Base-by-base conservation (phyloP, 1,140 invertebrate genomes). In the Drosophila littoralis region DNA sequence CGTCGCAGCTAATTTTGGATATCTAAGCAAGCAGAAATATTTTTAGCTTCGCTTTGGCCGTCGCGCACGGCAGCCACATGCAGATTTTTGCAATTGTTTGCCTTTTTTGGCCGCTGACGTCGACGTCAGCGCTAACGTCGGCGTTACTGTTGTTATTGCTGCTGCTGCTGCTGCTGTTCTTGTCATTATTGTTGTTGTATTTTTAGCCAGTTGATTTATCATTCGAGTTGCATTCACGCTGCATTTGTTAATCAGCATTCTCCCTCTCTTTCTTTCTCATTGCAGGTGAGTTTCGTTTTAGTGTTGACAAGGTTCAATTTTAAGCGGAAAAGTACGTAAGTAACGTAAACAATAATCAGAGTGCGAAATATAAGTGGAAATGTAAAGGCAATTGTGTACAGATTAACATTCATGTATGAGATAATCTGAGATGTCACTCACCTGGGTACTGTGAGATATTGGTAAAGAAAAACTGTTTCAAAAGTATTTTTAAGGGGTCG, bases 11-110 rank as follows among this genome's bases (percentile, higher is more conserved):
- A 89, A 88, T 88, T 88, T 88, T 88, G 83, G 83, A 88, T 88
- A 82, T 88, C 83, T 80, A 89, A 89, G 83, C 83, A 80, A 79
- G 66, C 69, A 70, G 48, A 89, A 88, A 89, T 88, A 88, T 88
- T 88, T 88, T 89, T 88, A 88, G 84, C 72, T 83, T 55, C 58
- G 68, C 60, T 74, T 68, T 60, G 15, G 46, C 51, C 51, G 65
- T 8, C 81, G 77, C 50, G 2, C 48, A 60, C 74, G 70, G 51
- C 57, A 76, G 69, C 61, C 71, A 77, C 80, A 89, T 88, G 83
- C 83, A 88, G 84, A 88, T 89, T 83, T 88, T 88, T 88, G 80
- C 83, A 88, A 89, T 89, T 89, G 83, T 83, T 88, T 80, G 83
- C 83, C 83, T 80, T 88, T 89, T 88, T 88, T 89, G 83, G 79